phyloP scores from a whole-genome alignment of 2,888 invertebrate species.

The Cephus sareptanus region DNA sequence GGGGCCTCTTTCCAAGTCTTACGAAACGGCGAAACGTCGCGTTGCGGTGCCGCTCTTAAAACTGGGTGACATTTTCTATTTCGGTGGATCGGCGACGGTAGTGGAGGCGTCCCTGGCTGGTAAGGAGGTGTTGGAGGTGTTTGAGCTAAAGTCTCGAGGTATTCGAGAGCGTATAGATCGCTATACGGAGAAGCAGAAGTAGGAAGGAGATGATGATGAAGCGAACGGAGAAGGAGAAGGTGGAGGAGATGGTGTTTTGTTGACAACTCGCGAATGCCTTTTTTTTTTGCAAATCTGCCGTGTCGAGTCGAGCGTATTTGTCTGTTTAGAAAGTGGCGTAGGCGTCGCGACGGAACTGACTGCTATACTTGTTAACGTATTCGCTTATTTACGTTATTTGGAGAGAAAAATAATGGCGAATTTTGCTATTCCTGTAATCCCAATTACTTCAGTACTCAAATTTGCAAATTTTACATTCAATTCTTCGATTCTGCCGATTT shows the following conservation, averaged over 20 bases:
- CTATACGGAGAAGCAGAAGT: not conserved
- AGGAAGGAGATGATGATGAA: not conserved
- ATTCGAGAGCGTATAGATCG: not conserved
- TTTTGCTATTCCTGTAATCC: not conserved
- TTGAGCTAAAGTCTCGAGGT: not conserved
- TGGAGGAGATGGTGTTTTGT: slow-evolving; percentile 33
- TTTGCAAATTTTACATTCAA: not conserved
- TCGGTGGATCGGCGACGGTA: slow-evolving; percentile 22
- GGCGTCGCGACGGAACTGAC: slow-evolving; percentile 21
- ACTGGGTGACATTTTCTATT: slow-evolving; percentile 42
- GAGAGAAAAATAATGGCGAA: not conserved
- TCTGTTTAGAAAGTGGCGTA: slow-evolving; percentile 21
- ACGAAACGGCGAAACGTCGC: slow-evolving; percentile 10
- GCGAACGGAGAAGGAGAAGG: slow-evolving; percentile 17
- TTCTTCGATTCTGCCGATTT: too few relatives aligned
- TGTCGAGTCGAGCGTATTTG: slow-evolving; percentile 18
- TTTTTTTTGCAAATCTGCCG: slow-evolving; percentile 23
- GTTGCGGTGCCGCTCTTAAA: slow-evolving; percentile 20
- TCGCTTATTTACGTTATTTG: slow-evolving; percentile 15
- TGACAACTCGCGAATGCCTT: slow-evolving; percentile 34
- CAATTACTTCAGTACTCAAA: not conserved
- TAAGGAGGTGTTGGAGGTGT: not conserved
- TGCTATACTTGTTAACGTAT: slow-evolving; percentile 19
- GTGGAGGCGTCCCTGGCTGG: not conserved
- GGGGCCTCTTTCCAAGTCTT: slow-evolving; percentile 2